Conservation (phyloP, 2,113 vertebrate genomes). For the Neomonachus schauinslandi region DNA sequence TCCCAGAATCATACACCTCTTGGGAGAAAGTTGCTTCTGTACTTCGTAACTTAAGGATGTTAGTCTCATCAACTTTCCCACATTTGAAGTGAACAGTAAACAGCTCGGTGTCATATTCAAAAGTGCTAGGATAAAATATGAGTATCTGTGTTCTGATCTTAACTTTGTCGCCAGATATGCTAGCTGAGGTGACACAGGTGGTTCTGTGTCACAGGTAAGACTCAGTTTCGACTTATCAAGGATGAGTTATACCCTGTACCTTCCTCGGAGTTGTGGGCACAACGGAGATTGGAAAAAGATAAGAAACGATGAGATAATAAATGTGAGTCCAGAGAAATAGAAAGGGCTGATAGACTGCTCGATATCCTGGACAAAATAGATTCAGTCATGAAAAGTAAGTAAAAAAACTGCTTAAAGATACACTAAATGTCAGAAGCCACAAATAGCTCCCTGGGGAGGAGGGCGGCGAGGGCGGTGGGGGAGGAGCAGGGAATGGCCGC, state of each 20-base stretch:
- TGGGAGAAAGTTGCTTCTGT: not conserved
- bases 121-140: conserved; percentile 1
- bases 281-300: not conserved
- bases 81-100: not conserved
- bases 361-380: not conserved
- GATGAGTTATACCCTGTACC: not conserved
- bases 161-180: not conserved
- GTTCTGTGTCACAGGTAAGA: not conserved
- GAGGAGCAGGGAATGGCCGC: fast-evolving
- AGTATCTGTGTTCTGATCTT: conserved; percentile 31
- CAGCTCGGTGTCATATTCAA: not conserved
- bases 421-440: not conserved
- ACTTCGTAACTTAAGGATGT: conserved; percentile 27
- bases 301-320: not conserved
- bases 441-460: not conserved
- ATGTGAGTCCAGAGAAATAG: not conserved
- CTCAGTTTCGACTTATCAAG: not conserved
- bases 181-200: not conserved
- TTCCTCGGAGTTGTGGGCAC: not conserved
- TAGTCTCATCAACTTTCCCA: conserved; percentile 10
- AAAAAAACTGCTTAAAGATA: not conserved
- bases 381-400: not conserved
- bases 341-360: not conserved
- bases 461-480: no score
- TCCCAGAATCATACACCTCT: conserved; percentile 45